phyloP scores from a whole-genome alignment of 2,113 vertebrate species.

The Ptilorrhoa leucosticta region DNA sequence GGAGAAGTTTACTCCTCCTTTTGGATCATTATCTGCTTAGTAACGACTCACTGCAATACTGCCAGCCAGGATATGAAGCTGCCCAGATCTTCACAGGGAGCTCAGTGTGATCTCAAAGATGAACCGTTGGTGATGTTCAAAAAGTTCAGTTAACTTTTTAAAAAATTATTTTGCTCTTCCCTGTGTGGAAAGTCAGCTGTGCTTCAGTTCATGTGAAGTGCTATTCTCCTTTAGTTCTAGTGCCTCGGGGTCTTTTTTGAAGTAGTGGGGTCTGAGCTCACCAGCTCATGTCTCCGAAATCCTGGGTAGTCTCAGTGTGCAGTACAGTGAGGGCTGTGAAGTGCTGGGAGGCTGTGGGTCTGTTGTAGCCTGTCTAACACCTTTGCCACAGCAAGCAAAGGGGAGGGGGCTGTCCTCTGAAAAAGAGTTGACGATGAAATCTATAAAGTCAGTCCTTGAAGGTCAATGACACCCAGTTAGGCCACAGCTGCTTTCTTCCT shows the following conservation, averaged over 20 bases:
- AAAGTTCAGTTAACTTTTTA: conserved; percentile 40
- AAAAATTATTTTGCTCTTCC: conserved; percentile 42
- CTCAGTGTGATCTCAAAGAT: conserved; percentile 34
- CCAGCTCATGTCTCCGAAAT: not conserved
- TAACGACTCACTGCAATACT: not conserved
- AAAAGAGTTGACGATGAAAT: not conserved
- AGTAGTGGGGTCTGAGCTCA: conserved; percentile 36
- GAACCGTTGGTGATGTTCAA: conserved; percentile 43
- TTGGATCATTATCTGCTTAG: not conserved
- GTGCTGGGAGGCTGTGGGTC: not conserved
- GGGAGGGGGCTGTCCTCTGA: not conserved
- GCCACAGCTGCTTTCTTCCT: not conserved
- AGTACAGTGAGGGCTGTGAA: not conserved
- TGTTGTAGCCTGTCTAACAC: not conserved
- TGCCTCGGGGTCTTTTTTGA: conserved; percentile 40
- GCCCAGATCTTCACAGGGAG: conserved; percentile 34
- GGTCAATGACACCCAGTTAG: not conserved
- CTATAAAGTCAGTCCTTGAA: not conserved
- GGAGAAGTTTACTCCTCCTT: not conserved
- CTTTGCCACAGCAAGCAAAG: not conserved
- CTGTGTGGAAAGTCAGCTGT: not conserved
- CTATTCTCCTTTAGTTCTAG: conserved; percentile 3
- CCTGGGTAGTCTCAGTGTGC: conserved; percentile 18
- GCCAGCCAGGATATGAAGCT: not conserved
- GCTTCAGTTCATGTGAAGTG: conserved; percentile 41